Conservation (phyloP, 2,888 invertebrate species). For the Dioctria rufipes region DNA sequence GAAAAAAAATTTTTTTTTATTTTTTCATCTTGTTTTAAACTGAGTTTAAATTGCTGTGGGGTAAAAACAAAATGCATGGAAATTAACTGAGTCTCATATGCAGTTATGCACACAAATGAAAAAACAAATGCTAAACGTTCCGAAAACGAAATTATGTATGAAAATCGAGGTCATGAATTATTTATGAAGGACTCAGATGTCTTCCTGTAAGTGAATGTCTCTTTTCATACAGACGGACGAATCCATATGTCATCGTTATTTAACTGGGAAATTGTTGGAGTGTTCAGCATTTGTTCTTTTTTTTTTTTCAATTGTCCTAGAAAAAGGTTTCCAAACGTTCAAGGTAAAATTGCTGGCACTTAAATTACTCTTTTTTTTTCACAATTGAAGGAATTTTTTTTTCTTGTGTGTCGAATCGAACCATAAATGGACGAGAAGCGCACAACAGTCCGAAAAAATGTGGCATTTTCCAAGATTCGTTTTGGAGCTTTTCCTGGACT, state of each 20-base stretch:
- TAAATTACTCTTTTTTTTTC: not conserved
- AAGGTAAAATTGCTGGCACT: no score
- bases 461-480: not conserved
- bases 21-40: no score
- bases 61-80: no score
- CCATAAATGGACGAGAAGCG: not conserved
- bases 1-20: slow-evolving; percentile 3
- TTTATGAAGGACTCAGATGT: slow-evolving; percentile 11
- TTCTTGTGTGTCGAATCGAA: not conserved
- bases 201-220: not conserved
- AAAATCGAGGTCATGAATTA: slow-evolving; percentile 23
- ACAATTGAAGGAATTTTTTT: not conserved
- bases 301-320: no score
- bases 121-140: not conserved
- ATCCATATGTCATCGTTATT: no score
- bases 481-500: not conserved
- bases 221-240: no score
- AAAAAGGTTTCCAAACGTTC: no score
- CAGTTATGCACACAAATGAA: not conserved
- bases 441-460: not conserved
- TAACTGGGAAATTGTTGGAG: no score
- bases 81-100: not conserved
- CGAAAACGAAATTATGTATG: not conserved
- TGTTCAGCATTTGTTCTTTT: no score
- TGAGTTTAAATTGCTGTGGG: no score